A percentile compares a stretch with the other conserved stretches of the same genome.
Conservation (phyloP, 2,888 invertebrate species). For the Xestia rhomboidea region DNA sequence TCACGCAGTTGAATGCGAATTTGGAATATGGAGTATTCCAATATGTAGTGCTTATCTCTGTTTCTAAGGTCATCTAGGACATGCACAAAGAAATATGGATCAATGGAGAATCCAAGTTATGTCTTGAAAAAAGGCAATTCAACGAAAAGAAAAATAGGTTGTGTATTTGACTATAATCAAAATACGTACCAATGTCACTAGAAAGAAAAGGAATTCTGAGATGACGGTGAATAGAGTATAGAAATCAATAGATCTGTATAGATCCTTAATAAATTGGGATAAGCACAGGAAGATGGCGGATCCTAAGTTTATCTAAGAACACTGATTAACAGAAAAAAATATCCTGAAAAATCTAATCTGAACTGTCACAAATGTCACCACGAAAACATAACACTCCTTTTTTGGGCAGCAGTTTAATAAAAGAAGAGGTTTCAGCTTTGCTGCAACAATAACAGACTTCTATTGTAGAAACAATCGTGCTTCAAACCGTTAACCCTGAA, state of each 20-base stretch:
- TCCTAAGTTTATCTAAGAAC: too few species aligned
- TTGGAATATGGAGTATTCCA: neutral
- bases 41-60: neutral
- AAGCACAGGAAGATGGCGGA: too few species aligned
- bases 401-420: too few species aligned
- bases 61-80: neutral
- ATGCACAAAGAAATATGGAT: neutral
- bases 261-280: too few species aligned
- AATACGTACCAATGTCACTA: too few species aligned
- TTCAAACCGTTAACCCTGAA: slow-evolving; percentile 17
- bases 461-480: slow-evolving; percentile 17
- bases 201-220: neutral
- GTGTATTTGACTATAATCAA: neutral
- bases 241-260: too few species aligned
- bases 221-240: too few species aligned
- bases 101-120: too few species aligned
- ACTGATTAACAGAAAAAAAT: too few species aligned
- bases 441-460: neutral
- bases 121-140: neutral
- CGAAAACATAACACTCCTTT: too few species aligned
- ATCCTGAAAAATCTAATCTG: too few species aligned
- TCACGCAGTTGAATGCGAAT: neutral
- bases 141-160: neutral
- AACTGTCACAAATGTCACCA: too few species aligned
- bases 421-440: neutral